Conservation (phyloP, 2,888 invertebrate species). For the Nomada goodeniana region DNA sequence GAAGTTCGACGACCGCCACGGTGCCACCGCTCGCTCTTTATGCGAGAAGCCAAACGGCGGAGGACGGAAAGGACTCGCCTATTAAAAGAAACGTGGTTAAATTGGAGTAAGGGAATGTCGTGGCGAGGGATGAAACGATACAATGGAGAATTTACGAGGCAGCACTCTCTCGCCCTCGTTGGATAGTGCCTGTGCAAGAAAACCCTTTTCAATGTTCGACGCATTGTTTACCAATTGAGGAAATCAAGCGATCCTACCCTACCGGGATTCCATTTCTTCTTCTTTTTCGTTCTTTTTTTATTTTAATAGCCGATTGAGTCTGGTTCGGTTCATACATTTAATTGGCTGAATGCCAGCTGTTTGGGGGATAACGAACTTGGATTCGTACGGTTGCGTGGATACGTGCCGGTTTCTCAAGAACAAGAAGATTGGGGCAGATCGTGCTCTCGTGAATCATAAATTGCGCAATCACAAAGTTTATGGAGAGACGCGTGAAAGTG, state of each 20-base stretch:
- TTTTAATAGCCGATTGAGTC: background rate
- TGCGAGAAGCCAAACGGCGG: slow-evolving; percentile 46
- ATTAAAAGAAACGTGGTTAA: slow-evolving; percentile 43
- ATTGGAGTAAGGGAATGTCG: slow-evolving; percentile 33
- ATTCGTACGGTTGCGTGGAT: background rate
- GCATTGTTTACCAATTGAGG: slow-evolving; percentile 26
- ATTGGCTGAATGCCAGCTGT: slow-evolving; percentile 10
- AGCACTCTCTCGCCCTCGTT: too few species aligned
- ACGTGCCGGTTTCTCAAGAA: background rate
- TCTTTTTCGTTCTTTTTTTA: background rate
- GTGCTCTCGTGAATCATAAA: background rate
- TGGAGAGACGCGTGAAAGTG: too few species aligned
- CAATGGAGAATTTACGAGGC: slow-evolving; percentile 8
- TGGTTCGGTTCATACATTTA: background rate
- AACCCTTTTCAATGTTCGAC: background rate
- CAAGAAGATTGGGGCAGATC: too few species aligned
- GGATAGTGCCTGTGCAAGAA: background rate
- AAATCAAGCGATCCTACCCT: background rate
- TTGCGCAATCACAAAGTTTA: background rate
- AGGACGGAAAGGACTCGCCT: slow-evolving; percentile 22
- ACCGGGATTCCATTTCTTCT: background rate
- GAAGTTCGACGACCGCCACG: slow-evolving; percentile 23
- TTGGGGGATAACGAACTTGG: background rate
- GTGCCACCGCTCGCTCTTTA: slow-evolving; percentile 8
- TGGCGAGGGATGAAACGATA: slow-evolving; percentile 12